A percentile compares a stretch with the other conserved stretches of the same genome.
Conservation (phyloP, 2,888 invertebrate species). For the Cremastinae sp. region DNA sequence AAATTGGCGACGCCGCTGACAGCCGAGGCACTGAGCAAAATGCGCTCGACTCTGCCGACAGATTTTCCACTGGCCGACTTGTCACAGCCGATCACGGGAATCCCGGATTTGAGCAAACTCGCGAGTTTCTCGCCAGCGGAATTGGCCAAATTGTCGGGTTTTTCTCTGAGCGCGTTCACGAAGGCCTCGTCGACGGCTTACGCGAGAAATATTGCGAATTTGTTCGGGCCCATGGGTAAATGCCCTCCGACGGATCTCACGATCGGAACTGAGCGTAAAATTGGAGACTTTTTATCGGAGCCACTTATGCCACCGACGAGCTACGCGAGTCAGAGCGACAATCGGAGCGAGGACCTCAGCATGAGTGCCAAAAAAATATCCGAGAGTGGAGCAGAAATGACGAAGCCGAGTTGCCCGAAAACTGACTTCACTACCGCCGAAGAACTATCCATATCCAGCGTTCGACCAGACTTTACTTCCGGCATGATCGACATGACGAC, state of each 20-base stretch:
- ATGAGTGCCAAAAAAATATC: conserved; percentile 53
- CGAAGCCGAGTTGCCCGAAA: conserved; percentile 59
- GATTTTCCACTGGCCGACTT: conserved; percentile 77
- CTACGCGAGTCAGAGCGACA: conserved; percentile 7
- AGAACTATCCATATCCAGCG: conserved; percentile 73
- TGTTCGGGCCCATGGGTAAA: conserved; percentile 76
- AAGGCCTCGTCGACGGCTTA: conserved; percentile 76
- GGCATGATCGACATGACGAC: conserved; percentile 75
- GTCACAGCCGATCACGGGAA: conserved; percentile 75
- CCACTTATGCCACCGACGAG: conserved; percentile 67
- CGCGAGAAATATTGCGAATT: conserved; percentile 77
- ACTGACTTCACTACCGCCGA: conserved; percentile 68
- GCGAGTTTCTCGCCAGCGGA: conserved; percentile 76
- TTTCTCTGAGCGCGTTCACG: conserved; percentile 76
- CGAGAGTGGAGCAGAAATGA: conserved; percentile 42
- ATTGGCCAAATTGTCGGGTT: conserved; percentile 76
- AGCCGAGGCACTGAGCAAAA: conserved; percentile 69
- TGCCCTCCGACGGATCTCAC: conserved; percentile 68
- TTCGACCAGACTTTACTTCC: conserved; percentile 70
- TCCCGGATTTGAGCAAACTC: conserved; percentile 76
- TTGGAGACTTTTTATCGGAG: conserved; percentile 62
- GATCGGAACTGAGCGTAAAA: conserved; percentile 62
- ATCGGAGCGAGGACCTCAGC: conserved; percentile 51
- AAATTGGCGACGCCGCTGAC: conserved; percentile 70
- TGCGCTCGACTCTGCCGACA: conserved; percentile 65